phyloP scores from a whole-genome alignment of 1,140 invertebrate species.

The Achatina immaculata region DNA sequence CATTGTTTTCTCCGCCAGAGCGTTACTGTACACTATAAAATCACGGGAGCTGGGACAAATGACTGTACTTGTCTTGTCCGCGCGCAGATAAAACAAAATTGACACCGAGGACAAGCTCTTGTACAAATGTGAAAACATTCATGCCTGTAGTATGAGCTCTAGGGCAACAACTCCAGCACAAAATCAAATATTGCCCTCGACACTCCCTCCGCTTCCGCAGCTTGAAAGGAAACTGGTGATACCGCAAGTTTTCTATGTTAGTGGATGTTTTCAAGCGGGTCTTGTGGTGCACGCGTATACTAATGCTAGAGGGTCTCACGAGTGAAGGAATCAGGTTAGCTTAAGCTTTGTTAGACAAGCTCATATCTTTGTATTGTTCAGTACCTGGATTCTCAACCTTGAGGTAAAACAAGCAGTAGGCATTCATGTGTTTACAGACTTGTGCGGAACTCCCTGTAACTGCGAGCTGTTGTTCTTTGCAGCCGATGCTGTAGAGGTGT shows the following conservation, averaged over 20 bases:
- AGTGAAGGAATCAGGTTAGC: neutral
- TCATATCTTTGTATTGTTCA: too few species aligned
- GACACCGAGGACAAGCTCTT: neutral
- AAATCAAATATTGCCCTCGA: neutral
- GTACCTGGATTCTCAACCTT: neutral
- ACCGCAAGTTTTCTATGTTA: neutral
- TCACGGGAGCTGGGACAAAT: neutral
- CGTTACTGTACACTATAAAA: too few species aligned
- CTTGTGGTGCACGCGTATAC: neutral
- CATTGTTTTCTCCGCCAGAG: too few species aligned
- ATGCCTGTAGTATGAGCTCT: neutral
- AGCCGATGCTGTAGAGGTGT: too few species aligned
- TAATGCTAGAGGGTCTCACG: too few species aligned
- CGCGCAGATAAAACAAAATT: neutral
- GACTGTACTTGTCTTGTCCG: neutral
- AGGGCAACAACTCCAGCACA: neutral
- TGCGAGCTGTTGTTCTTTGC: too few species aligned
- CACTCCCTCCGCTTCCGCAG: neutral
- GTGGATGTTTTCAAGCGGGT: neutral
- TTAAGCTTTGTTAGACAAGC: too few species aligned
- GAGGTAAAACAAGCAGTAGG: neutral
- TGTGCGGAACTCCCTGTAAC: too few species aligned
- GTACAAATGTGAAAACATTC: neutral
- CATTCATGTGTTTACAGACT: too few species aligned
- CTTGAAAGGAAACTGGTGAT: too few species aligned